phyloP scores from a whole-genome alignment of 2,797 vertebrate species.

The Pelochelys cantorii region DNA sequence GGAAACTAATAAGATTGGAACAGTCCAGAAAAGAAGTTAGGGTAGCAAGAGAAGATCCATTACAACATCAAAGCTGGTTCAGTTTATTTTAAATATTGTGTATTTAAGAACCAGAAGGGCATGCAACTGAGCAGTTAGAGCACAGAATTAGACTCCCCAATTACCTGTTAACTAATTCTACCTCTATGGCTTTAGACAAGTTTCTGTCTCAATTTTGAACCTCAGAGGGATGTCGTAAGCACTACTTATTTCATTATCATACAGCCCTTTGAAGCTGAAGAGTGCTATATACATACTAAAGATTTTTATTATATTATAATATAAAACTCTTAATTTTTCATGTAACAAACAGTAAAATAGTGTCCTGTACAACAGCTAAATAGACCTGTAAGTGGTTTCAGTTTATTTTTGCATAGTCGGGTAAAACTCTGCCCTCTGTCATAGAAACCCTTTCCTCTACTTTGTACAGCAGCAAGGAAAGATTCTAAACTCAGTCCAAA shows the following conservation, averaged over 20 bases:
- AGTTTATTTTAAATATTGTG: background rate
- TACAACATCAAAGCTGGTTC: accelerated
- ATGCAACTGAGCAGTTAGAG: background rate
- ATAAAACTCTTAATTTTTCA: background rate
- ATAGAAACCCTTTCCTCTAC: no score
- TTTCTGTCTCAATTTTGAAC: background rate
- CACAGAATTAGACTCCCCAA: background rate
- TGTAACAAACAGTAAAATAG: background rate
- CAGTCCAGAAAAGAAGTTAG: background rate
- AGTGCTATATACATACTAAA: background rate
- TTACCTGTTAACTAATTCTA: background rate
- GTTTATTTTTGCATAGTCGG: no score
- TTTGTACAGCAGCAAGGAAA: no score
- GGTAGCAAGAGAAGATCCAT: background rate
- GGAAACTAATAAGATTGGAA: background rate
- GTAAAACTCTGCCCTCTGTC: no score
- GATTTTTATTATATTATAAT: background rate
- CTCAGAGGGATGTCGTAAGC: background rate
- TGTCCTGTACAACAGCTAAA: no score
- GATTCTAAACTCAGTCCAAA: no score
- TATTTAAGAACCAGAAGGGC: background rate
- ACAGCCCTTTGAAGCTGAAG: background rate
- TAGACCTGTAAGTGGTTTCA: no score
- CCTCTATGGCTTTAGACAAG: background rate
- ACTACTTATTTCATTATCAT: accelerated